Conservation (phyloP, 2,797 vertebrate species). For the Calcarius lapponicus region DNA sequence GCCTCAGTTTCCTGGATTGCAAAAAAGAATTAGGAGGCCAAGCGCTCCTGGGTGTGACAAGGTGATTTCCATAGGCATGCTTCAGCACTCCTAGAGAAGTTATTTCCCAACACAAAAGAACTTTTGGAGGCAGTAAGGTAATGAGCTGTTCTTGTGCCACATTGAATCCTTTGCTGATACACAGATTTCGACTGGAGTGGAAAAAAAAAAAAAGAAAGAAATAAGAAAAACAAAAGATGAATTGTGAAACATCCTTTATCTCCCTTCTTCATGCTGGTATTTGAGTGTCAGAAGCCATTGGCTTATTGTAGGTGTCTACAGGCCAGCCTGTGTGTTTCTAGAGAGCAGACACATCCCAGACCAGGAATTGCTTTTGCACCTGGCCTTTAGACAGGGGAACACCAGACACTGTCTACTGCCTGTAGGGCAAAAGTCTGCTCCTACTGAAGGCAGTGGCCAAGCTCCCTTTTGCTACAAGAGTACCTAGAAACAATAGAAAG, state of each 20-base stretch:
- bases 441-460: background rate
- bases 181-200: background rate
- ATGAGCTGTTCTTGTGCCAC: background rate
- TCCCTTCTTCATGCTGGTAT: background rate
- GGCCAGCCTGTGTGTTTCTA: background rate
- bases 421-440: conserved; percentile 22
- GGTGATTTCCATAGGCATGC: background rate
- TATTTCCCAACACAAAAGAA: background rate
- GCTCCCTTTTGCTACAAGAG: background rate
- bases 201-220: background rate
- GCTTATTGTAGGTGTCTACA: background rate
- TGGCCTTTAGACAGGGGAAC: background rate
- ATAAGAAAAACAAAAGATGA: background rate
- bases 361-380: background rate
- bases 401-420: background rate
- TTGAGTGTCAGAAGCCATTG: background rate
- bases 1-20: conserved; percentile 28
- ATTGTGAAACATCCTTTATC: background rate
- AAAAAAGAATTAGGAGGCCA: background rate
- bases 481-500: background rate
- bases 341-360: background rate
- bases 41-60: background rate
- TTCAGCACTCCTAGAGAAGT: background rate
- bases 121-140: background rate
- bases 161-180: background rate